These are phyloP conservation scores for Petrophora chlorosata DNA, from an alignment of 2,888 invertebrate genomes.

Conservation along the genomic window DNA sequence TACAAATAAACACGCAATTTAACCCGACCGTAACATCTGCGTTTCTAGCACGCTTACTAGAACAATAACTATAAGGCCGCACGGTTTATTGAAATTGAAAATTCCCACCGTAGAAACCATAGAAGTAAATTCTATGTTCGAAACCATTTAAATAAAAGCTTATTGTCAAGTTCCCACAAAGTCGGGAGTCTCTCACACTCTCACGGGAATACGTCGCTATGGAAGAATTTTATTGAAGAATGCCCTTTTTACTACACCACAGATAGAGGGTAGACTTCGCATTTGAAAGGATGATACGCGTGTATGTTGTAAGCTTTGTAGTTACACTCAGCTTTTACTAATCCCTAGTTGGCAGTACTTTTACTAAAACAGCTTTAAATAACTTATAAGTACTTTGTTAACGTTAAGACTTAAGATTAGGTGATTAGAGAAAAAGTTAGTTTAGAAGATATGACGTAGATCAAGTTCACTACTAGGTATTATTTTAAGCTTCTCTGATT, in stretches of 20 bases:
- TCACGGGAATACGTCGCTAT: constrained; percentile 23
- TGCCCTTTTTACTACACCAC: neutral
- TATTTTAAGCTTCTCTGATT: too few species aligned
- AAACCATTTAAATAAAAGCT: too few species aligned
- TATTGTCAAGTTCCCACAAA: constrained; percentile 28
- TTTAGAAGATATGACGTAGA: too few species aligned
- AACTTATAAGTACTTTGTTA: too few species aligned
- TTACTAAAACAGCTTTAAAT: too few species aligned
- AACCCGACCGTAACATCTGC: neutral
- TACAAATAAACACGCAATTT: neutral
- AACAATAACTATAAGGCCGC: constrained; percentile 13
- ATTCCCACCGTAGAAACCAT: neutral
- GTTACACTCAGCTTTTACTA: too few species aligned
- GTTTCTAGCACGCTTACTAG: neutral
- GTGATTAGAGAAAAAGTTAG: too few species aligned
- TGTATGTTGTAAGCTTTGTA: neutral
- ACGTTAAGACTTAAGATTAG: too few species aligned
- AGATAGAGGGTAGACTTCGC: neutral
- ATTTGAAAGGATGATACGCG: neutral
- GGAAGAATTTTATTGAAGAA: constrained; percentile 10
- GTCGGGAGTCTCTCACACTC: constrained; percentile 9
- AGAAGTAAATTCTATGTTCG: constrained; percentile 6
- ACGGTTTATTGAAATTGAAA: constrained; percentile 24
- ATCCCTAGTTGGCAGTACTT: too few species aligned
- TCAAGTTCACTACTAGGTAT: too few species aligned